A percentile compares a stretch with the other conserved stretches of the same genome.
Conservation (phyloP, 2,797 vertebrate genomes). For the Gobio occitaniae region DNA sequence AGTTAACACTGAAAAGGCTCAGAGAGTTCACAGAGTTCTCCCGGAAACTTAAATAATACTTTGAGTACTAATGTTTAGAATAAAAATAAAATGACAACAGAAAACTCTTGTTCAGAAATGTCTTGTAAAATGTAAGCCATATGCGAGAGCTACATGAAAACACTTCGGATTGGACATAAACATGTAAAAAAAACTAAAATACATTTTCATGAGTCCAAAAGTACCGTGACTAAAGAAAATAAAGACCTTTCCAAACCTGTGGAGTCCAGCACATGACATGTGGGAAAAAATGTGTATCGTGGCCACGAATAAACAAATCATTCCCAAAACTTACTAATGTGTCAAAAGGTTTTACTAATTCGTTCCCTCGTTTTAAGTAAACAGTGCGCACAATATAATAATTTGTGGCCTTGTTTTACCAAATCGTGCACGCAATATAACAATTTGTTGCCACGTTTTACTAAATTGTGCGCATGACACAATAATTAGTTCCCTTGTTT, state of each 20-base stretch:
- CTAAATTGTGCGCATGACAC: too few species aligned
- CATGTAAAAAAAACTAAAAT: background rate
- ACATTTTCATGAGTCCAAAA: background rate
- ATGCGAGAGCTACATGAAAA: background rate
- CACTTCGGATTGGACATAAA: background rate
- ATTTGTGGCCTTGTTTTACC: too few species aligned
- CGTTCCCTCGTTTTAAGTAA: too few species aligned
- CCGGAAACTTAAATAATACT: background rate
- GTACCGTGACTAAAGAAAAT: background rate
- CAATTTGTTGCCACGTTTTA: too few species aligned
- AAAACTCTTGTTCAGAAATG: background rate
- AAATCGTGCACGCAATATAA: too few species aligned
- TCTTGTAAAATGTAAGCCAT: background rate
- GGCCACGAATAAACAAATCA: too few species aligned
- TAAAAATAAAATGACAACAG: background rate
- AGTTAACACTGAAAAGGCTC: background rate
- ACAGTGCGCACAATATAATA: too few species aligned
- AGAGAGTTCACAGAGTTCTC: constrained; percentile 5
- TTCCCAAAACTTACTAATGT: too few species aligned
- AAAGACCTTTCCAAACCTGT: background rate
- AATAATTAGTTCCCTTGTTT: too few species aligned
- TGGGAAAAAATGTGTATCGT: too few species aligned
- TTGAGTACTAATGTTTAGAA: background rate
- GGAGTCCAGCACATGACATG: too few species aligned
- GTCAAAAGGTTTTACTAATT: too few species aligned